Conservation (phyloP, 2,888 invertebrate species). For the Caenorhabditis afra region DNA sequence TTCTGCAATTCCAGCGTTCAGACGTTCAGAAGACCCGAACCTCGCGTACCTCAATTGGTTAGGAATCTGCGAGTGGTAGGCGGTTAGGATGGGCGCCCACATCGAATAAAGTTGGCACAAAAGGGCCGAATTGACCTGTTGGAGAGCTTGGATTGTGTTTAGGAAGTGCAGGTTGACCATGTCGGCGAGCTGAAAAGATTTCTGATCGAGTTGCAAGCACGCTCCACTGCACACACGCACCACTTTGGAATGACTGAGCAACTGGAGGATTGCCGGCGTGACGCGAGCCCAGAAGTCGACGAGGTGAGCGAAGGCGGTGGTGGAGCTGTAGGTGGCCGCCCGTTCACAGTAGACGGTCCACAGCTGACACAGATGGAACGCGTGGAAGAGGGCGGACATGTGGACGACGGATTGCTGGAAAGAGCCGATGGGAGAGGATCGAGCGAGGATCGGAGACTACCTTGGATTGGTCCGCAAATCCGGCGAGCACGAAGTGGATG, state of each 20-base stretch:
- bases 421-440: slow-evolving; percentile 9
- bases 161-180: slow-evolving; percentile 97
- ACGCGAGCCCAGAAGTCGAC: slow-evolving; percentile 99
- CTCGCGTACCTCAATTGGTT: slow-evolving; percentile 73
- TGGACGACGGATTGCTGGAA: slow-evolving; percentile 89
- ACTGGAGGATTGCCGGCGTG: slow-evolving; percentile 93
- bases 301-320: slow-evolving; percentile 82
- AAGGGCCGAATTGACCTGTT: slow-evolving; percentile 84
- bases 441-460: slow-evolving; percentile 70
- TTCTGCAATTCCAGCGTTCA: slow-evolving; percentile 38
- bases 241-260: slow-evolving; percentile 92
- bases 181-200: slow-evolving; percentile 88
- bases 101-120: slow-evolving; percentile 85
- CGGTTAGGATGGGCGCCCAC: slow-evolving; percentile 95
- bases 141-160: slow-evolving; percentile 92
- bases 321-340: slow-evolving; percentile 66
- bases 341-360: slow-evolving; percentile 98
- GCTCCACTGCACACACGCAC: slow-evolving; percentile 83
- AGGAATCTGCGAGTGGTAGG: slow-evolving; percentile 88
- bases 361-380: slow-evolving; percentile 96
- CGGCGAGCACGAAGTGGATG: slow-evolving; percentile 95
- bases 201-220: background rate
- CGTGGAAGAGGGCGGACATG: slow-evolving; percentile 96
- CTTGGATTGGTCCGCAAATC: slow-evolving; percentile 96
- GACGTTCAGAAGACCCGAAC: background rate